Percentiles rank a stretch among this genome's conserved stretches.
Evolutionary conservation across 37 sponge, comb jelly and placozoan genomes (phyloP).

Genomic region (Ianthella basta): DNA sequence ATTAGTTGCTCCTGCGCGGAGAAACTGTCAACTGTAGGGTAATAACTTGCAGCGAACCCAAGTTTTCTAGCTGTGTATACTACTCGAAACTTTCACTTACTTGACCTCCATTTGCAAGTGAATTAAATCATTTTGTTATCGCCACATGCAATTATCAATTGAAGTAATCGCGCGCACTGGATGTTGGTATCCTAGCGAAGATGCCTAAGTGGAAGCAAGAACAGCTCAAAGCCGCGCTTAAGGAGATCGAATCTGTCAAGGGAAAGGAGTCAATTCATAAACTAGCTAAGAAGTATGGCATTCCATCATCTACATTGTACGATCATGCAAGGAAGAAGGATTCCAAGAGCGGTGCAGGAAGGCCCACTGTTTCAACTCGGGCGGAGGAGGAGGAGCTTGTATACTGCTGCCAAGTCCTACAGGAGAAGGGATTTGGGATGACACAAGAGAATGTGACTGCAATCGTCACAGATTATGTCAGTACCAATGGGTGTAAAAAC

Average conservation of each 20-base stretch:
- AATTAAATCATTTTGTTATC: too few relatives aligned
- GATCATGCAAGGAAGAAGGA: conserved; percentile 13
- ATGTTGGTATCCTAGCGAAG: conserved; percentile 4
- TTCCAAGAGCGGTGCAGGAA: conserved; percentile 24
- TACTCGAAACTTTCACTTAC: too few relatives aligned
- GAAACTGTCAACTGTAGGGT: too few relatives aligned
- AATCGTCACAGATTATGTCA: conserved; percentile 46
- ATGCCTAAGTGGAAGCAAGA: conserved; percentile 21
- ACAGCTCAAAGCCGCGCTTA: conserved; percentile 4
- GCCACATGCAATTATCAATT: too few relatives aligned
- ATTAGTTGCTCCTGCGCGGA: too few relatives aligned
- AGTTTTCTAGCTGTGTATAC: too few relatives aligned
- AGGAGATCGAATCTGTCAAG: background rate
- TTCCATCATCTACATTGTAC: conserved; percentile 40
- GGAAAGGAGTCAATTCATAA: background rate
- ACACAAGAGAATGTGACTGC: conserved; percentile 46
- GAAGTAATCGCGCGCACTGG: background rate
- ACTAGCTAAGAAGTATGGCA: conserved; percentile 29
- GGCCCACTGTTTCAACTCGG: conserved; percentile 37
- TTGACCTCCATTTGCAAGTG: too few relatives aligned
- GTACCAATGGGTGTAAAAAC: conserved; percentile 12
- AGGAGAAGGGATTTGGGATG: conserved; percentile 61
- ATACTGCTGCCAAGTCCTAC: conserved; percentile 32
- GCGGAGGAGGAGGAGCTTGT: conserved; percentile 55
- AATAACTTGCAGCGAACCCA: too few relatives aligned